Percentiles rank a stretch among this genome's conserved stretches.
Conservation (phyloP, 2,113 vertebrate species). For the Ailurus styani region DNA sequence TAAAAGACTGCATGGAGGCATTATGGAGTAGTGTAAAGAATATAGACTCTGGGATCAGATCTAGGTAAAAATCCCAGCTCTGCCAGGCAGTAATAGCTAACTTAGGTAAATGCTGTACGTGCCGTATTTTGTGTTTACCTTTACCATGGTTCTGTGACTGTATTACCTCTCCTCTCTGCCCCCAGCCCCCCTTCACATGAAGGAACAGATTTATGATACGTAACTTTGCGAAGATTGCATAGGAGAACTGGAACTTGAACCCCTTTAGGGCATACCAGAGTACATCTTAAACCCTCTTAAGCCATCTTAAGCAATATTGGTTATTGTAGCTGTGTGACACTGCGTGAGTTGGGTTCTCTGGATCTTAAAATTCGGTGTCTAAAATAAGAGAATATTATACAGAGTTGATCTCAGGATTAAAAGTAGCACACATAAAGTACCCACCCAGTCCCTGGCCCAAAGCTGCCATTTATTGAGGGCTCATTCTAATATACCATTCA, state of each 20-base stretch:
- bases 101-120: background rate
- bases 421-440: background rate
- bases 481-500: background rate
- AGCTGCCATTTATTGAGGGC: background rate
- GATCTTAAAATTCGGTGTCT: conserved; percentile 33
- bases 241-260: background rate
- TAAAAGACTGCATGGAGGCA: background rate
- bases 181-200: background rate
- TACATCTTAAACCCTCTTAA: background rate
- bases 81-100: background rate
- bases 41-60: background rate
- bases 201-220: background rate
- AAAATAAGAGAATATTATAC: background rate
- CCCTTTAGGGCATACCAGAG: background rate
- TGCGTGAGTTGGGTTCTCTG: conserved; percentile 10
- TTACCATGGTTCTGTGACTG: background rate
- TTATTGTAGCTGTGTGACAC: conserved; percentile 23
- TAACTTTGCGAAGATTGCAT: background rate
- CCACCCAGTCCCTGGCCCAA: background rate
- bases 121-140: background rate
- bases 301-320: background rate
- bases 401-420: background rate
- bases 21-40: background rate
- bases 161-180: background rate
- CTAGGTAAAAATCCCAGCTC: background rate